Evolutionary conservation across 1,140 invertebrate species (phyloP).

Genomic region (Geopemphigus sp.): DNA sequence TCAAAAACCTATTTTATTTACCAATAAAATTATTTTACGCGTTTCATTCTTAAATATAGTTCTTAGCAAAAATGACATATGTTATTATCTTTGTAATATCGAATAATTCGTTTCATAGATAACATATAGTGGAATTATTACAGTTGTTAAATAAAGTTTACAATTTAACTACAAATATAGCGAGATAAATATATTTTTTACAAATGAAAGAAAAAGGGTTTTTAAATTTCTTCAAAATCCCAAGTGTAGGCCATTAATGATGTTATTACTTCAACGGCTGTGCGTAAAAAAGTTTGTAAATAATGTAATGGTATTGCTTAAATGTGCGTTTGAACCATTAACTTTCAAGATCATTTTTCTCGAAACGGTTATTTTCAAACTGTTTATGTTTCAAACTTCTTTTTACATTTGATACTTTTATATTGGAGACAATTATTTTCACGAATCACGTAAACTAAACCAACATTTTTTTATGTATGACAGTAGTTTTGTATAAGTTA

Average conservation of each 20-base stretch:
- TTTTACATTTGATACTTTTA: constrained; percentile 14
- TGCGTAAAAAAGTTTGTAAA: constrained; percentile 36
- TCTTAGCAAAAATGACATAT: not conserved
- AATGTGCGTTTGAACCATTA: constrained; percentile 35
- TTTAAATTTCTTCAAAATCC: constrained; percentile 31
- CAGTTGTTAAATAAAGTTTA: not conserved
- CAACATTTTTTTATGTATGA: not conserved
- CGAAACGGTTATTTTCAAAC: constrained; percentile 14
- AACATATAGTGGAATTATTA: too few species aligned
- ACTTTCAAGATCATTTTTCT: constrained; percentile 33
- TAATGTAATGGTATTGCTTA: constrained; percentile 40
- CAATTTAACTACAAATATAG: not conserved
- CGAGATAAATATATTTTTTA: constrained; percentile 17
- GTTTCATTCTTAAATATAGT: too few species aligned
- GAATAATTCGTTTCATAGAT: too few species aligned
- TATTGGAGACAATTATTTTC: constrained; percentile 25
- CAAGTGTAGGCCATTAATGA: constrained; percentile 24
- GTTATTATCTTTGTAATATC: not conserved
- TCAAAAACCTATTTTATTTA: too few species aligned
- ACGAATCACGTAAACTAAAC: constrained; percentile 8
- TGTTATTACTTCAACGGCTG: constrained; percentile 29
- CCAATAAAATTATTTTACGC: too few species aligned
- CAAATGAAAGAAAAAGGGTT: constrained; percentile 5
- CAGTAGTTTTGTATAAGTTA: not conserved
- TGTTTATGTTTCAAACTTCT: constrained; percentile 29